Base-by-base conservation (phyloP, 2,888 invertebrate genomes). In the Eustalomyia histrio region DNA sequence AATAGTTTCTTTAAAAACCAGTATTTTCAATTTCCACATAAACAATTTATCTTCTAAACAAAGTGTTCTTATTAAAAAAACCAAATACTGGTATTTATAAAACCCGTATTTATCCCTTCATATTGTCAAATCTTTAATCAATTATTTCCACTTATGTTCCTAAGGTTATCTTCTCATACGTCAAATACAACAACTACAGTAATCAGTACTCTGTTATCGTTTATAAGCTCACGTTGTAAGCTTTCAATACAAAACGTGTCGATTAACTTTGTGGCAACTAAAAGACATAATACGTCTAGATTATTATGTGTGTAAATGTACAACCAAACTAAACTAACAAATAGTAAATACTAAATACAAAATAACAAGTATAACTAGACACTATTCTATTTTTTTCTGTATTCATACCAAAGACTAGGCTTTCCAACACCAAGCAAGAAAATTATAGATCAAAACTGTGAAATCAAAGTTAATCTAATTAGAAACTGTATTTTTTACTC, bases 201-300 rank as follows among this genome's bases (percentile, higher is more conserved):
- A 72, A 72, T 78, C 78, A 72, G 47, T 60, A 78, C 67, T 72
- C 39, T 72, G 65, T 79, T 81, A 81, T 81, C 81, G 74, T 67
- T 67, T 71, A 21, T 71, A 78, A 81, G 78, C 78, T 81, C 81
- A 81, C 81, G 81, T 81, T 81, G 74, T 35, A 71, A 78, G 65
- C 74, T 65, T 78, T 81, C 61, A 81, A 81, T 78, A 78, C 81
- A 81, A 81, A 81, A 81, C 81, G 81, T 81, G 81, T 78, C 74
- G 78, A 74, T 81, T 81, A 81, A 78, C 61, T 74, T 81, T 60
- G 68, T 76, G 53, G 80, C 64, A 72, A 76, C 72, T 72, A 68
- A 35, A 64, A 76, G 52, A 74, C 39, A 53, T 73, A 76, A 73
- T 53, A 76, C 33, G 35, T 47, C 17, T 61, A 65, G 33, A 74